Base-by-base conservation (phyloP, 2,113 vertebrate genomes). In the Rostratula benghalensis region DNA sequence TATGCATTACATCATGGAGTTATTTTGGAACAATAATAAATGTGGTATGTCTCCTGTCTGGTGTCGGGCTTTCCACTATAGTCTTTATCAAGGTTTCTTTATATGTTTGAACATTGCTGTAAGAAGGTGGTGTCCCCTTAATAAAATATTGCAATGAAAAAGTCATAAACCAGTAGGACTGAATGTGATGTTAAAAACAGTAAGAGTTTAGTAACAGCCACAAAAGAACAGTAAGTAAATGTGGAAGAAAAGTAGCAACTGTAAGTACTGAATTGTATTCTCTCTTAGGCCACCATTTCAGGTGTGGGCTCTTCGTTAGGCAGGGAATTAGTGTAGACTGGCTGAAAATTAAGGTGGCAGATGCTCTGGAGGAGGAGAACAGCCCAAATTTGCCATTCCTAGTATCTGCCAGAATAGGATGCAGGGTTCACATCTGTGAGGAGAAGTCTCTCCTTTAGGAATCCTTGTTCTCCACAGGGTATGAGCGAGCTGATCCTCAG, bases 81-180 rank as follows among this genome's bases (percentile, higher is more conserved):
- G 81, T 82, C 75, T 82, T 92, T 87, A 70, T 93, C 53, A 61
- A 3, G 13, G 50, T 65, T 90, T 89, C 80, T 96, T 80, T 84
- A 17, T 78, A 18, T 87, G 84, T 83, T 91, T 96, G 69, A 95
- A 97, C 97, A 96, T 89, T 86, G 31, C 25, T 89, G 23, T 94
- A 69, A 83, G 70, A 92, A 83, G 87, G 64, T 71, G 70, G 68
- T 75, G 43, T 95, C 75, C 48, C 39, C 67, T 71, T 94, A 92
- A 81, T 90, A 90, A 95, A 95, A 85, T 87, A 60, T 43, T 45
- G 19, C 80, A 83, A 71, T 94, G 83, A 96, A 88, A 96, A 97
- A 88, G 70, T 88, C 61, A 46, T 96, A 94, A 96, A 94, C 77
- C 74, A 65, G 77, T 76, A 84, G 89, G 73, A 93, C 88, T 96